Conservation (phyloP, 2,888 invertebrate genomes). For the Cecidostiba fungosa region DNA sequence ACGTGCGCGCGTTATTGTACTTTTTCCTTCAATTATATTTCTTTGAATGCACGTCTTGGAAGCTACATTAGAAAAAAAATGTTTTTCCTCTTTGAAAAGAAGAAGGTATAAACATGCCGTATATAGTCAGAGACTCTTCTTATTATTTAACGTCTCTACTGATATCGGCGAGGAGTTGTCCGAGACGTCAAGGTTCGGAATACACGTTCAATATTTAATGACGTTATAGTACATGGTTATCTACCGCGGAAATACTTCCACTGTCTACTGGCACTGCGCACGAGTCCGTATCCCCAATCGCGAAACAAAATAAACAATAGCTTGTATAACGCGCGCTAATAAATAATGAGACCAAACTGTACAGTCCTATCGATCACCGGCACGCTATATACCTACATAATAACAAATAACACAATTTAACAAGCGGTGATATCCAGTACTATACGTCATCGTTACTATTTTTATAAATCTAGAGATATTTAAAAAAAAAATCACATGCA, state of each 20-base stretch:
- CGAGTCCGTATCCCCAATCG: neutral
- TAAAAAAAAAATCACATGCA: too few species aligned
- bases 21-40: neutral
- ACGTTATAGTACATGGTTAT: conserved; percentile 24
- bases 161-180: neutral
- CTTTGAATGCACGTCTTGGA: too few species aligned
- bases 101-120: too few species aligned
- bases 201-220: conserved; percentile 46
- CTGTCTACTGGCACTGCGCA: neutral
- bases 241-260: conserved; percentile 23
- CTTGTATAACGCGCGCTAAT: neutral
- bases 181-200: neutral
- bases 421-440: neutral
- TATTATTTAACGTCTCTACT: neutral
- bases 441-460: neutral
- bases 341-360: neutral
- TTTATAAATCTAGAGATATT: too few species aligned
- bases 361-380: neutral
- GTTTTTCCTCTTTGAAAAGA: too few species aligned
- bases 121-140: neutral
- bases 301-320: conserved; percentile 1
- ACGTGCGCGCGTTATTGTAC: neutral
- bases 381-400: neutral
- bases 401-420: conserved; percentile 19
- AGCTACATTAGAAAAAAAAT: too few species aligned